A percentile compares a stretch with the other conserved stretches of the same genome.
Conservation (phyloP, 2,888 invertebrate species). For the Mimumesa dahlbomi region DNA sequence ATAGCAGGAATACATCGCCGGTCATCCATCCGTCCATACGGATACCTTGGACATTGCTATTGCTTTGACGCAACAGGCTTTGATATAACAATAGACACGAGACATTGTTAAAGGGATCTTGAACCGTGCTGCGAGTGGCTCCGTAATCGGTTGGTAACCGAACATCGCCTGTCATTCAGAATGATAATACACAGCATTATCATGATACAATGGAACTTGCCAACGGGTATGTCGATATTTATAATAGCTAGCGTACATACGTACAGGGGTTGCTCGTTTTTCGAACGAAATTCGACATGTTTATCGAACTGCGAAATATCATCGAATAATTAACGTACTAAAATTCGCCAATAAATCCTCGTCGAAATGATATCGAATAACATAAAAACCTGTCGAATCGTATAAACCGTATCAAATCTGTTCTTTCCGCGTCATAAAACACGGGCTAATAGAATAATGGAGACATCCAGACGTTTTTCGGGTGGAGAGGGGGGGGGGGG, state of each 20-base stretch:
- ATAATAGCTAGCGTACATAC: no score
- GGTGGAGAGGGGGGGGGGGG: no score
- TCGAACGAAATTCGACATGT: no score
- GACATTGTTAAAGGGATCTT: slow-evolving; percentile 55
- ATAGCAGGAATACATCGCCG: slow-evolving; percentile 37
- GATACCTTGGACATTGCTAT: slow-evolving; percentile 21
- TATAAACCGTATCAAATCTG: background rate
- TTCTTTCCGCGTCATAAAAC: background rate
- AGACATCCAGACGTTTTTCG: slow-evolving; percentile 23
- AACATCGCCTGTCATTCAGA: background rate
- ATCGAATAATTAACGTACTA: no score
- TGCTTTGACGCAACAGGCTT: slow-evolving; percentile 60
- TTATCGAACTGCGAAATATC: no score
- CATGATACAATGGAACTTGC: slow-evolving; percentile 6
- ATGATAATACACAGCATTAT: slow-evolving; percentile 2
- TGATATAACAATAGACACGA: slow-evolving; percentile 49
- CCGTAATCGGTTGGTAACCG: slow-evolving; percentile 35
- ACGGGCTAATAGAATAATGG: slow-evolving; percentile 54
- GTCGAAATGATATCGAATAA: no score
- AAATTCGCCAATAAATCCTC: background rate
- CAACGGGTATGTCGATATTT: background rate
- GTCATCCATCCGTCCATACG: slow-evolving; percentile 32
- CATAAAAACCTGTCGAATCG: background rate
- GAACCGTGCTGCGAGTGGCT: slow-evolving; percentile 45
- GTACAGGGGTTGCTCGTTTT: no score